Evolutionary conservation across 1,140 invertebrate species (phyloP), one percentile per base, ranked within the genome.

Genomic region (Philotrypesis tridentata): DNA sequence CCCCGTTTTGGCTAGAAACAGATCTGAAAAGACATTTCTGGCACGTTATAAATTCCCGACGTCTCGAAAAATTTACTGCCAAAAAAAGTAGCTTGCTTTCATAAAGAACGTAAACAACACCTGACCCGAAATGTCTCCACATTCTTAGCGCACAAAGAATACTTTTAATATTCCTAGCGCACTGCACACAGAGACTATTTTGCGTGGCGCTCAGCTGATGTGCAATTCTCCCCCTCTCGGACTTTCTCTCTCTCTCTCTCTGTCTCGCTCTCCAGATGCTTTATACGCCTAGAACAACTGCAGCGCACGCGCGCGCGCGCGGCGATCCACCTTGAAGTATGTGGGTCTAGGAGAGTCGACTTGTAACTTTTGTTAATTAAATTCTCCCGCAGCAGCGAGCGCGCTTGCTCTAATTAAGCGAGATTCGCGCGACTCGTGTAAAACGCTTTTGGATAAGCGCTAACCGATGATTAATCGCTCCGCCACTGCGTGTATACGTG

Each of bases 261-360:
- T 63, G 11, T n/a, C 60, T 4, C 25, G 25, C 61, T 23, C 61
- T 63, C 61, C 21, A 6, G 8, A n/a, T 25, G 61, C 1, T 25
- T 23, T 27, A 27, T 17, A 27, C 63, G 63, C 63, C n/a, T 65
- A 27, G 23, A 65, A 7, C 17, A 17, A 55, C 48, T 14, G 17
- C 12, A 25, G n/a, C 9, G 33, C 33, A 9, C 33, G 33, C 33
- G 33, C 33, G 3, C 33, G 33, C 33, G n/a, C 21, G 25, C 37
- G 33, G n/a, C 63, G 40, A 17, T 71, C 29, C 25, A 71, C 65
- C 77, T 70, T 70, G 40, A 70, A 71, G 65, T 68, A 79, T 79
- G 67, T 79, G 77, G 77, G 67, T 71, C 77, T 79, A 79, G 67
- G 65, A 79, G 43, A 79, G 7, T 14, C 23, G 67, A 71, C 43